These are phyloP conservation scores for Ornithoptera priamus DNA, from an alignment of 2,888 invertebrate species.

Conservation along the genomic window DNA sequence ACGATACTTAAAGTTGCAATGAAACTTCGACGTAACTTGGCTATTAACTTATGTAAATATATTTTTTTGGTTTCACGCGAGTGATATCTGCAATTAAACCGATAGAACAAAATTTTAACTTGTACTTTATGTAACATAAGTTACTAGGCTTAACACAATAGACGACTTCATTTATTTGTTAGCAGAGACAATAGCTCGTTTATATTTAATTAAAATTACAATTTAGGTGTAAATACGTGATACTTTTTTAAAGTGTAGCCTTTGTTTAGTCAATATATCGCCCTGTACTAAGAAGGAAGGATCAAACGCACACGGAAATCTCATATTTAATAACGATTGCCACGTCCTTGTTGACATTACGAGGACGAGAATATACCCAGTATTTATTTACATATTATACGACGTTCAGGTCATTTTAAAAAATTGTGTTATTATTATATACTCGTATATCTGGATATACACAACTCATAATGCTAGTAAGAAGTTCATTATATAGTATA, in stretches of 20 bases:
- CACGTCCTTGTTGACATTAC: no score
- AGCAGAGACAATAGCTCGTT: conserved; percentile 11
- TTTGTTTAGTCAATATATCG: no score
- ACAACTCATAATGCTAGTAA: no score
- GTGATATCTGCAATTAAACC: not conserved
- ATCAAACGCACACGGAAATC: no score
- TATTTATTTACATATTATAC: no score
- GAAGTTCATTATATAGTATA: no score
- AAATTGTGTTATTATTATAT: no score
- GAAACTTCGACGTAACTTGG: not conserved
- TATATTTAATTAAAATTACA: conserved; percentile 3
- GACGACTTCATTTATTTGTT: not conserved
- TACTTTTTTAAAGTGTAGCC: not conserved
- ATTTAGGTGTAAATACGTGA: conserved; percentile 5
- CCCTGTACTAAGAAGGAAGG: no score
- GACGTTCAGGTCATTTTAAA: no score
- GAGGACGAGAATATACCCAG: no score
- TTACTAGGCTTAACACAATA: not conserved
- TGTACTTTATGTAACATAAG: not conserved
- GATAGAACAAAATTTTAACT: not conserved
- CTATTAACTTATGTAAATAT: conserved; percentile 4
- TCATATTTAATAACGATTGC: no score
- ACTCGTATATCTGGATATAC: no score
- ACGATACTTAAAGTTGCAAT: not conserved
- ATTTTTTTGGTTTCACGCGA: not conserved